A percentile compares a stretch with the other conserved stretches of the same genome.
phyloP scores from a whole-genome alignment of 2,888 invertebrate genomes.

The Erynnis tages region DNA sequence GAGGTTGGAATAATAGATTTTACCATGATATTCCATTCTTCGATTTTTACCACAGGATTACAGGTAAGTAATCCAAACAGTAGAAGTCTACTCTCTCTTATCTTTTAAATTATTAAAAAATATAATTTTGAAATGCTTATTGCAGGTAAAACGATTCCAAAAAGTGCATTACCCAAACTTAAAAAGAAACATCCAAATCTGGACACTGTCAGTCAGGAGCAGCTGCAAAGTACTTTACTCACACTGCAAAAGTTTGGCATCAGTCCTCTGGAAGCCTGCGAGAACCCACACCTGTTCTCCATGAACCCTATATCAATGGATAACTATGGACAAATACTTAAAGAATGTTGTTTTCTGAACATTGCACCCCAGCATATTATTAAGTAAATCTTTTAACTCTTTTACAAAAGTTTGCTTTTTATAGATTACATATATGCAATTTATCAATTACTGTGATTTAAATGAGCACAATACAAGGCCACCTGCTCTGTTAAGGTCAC shows the following conservation, averaged over 20 bases:
- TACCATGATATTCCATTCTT: slow-evolving; percentile 52
- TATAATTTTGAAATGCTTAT: slow-evolving; percentile 7
- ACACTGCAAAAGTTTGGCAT: slow-evolving; percentile 70
- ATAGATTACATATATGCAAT: no score
- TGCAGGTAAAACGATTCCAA: slow-evolving; percentile 51
- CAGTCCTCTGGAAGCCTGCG: slow-evolving; percentile 72
- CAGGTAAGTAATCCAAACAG: slow-evolving; percentile 45
- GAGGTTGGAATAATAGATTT: slow-evolving; percentile 29
- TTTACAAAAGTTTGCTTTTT: no score
- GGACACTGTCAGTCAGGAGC: slow-evolving; percentile 49
- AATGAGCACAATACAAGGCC: no score
- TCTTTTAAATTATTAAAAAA: background rate
- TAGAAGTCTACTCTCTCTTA: background rate
- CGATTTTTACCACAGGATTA: slow-evolving; percentile 57
- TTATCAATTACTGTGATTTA: no score
- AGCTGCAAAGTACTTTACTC: slow-evolving; percentile 55
- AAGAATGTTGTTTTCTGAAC: slow-evolving; percentile 82
- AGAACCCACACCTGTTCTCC: slow-evolving; percentile 79
- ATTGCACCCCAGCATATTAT: slow-evolving; percentile 65
- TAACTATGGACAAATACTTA: slow-evolving; percentile 82
- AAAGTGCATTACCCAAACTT: slow-evolving; percentile 42
- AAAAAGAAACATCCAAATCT: slow-evolving; percentile 62
- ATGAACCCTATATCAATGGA: slow-evolving; percentile 79
- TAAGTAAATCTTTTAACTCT: slow-evolving; percentile 45
- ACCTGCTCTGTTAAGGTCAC: no score